Conservation (phyloP, 2,888 invertebrate genomes). For the Spialia ferax region DNA sequence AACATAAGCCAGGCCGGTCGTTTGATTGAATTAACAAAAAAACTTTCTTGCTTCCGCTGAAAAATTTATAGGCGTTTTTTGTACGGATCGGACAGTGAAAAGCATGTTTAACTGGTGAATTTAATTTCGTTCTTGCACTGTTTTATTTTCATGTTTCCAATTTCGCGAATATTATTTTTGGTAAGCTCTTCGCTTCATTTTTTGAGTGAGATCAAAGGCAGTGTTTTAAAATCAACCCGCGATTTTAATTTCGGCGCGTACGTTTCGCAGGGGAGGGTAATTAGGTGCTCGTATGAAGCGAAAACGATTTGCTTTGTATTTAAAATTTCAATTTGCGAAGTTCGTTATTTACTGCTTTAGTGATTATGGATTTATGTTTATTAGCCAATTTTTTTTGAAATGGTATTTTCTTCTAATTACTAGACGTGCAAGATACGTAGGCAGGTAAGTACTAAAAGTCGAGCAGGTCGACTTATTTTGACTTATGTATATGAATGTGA, state of each 20-base stretch:
- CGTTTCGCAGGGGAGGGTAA: slow-evolving; percentile 1
- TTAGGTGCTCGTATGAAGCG: slow-evolving; percentile 3
- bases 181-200: slow-evolving; percentile 41
- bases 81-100: slow-evolving; percentile 64
- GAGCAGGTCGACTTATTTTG: too few relatives aligned
- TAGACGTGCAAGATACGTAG: too few relatives aligned
- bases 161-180: slow-evolving; percentile 50
- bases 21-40: slow-evolving; percentile 84
- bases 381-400: too few relatives aligned
- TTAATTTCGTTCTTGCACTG: slow-evolving; percentile 67
- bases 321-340: background rate
- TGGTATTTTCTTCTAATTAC: too few relatives aligned
- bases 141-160: slow-evolving; percentile 59
- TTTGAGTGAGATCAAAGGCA: slow-evolving; percentile 22
- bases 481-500: too few relatives aligned
- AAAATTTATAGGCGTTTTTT: slow-evolving; percentile 77
- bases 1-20: slow-evolving; percentile 71
- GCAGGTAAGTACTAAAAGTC: too few relatives aligned
- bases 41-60: slow-evolving; percentile 68
- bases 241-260: slow-evolving; percentile 18
- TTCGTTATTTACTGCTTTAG: too few relatives aligned
- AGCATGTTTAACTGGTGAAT: slow-evolving; percentile 68
- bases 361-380: too few relatives aligned
- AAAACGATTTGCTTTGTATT: background rate
- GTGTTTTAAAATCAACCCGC: slow-evolving; percentile 18